A percentile compares a stretch with the other conserved stretches of the same genome.
Conservation (phyloP, 2,113 vertebrate species). For the Pheucticus melanocephalus region DNA sequence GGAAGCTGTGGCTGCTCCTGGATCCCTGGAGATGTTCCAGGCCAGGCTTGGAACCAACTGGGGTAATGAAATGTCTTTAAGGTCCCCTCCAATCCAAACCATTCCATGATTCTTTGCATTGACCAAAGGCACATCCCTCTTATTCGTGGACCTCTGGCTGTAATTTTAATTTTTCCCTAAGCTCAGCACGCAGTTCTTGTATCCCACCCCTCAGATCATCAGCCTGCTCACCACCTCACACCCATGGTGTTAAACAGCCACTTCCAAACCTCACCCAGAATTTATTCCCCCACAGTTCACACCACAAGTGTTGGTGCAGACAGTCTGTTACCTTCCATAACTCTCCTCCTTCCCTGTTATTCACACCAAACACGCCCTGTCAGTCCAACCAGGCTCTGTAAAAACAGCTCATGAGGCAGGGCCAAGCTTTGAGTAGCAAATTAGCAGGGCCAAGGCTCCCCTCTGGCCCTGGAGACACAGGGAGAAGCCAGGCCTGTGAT, state of each 20-base stretch:
- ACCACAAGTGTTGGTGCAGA: neutral
- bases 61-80: fast-evolving
- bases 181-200: neutral
- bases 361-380: neutral
- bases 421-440: neutral
- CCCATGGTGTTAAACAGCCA: neutral
- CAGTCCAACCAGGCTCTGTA: neutral
- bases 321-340: neutral
- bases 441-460: neutral
- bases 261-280: neutral
- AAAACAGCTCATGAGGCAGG: neutral
- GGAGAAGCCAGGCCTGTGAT: neutral
- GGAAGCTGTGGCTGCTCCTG: neutral
- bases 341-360: neutral
- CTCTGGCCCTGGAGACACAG: neutral
- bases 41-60: neutral
- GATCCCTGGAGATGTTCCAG: neutral
- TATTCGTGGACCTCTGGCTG: neutral
- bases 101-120: neutral
- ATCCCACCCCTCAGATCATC: neutral
- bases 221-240: neutral
- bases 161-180: neutral
- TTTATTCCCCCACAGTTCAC: neutral
- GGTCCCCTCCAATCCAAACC: neutral
- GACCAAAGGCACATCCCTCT: neutral